phyloP scores from a whole-genome alignment of 2,888 invertebrate genomes.

The Ormyrus thymus region DNA sequence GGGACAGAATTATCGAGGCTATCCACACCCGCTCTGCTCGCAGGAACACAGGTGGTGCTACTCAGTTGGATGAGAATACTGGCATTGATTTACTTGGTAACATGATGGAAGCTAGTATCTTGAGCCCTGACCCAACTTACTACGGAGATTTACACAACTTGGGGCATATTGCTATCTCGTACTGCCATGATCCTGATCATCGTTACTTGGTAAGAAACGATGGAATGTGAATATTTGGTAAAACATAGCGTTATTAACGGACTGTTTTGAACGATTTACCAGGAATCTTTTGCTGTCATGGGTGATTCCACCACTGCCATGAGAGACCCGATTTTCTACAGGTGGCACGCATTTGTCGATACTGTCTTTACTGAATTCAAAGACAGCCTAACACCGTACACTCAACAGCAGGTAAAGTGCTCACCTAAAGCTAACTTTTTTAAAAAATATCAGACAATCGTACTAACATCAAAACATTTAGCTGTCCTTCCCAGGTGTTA shows the following conservation, averaged over 20 bases:
- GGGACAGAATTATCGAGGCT: conserved; percentile 83
- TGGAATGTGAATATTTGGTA: no score
- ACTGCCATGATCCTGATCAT: conserved; percentile 88
- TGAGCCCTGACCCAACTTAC: conserved; percentile 82
- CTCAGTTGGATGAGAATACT: conserved; percentile 79
- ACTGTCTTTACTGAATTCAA: conserved; percentile 87
- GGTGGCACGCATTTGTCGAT: conserved; percentile 89
- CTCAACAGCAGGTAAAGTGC: conserved; percentile 76
- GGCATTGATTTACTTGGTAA: conserved; percentile 89
- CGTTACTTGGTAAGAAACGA: conserved; percentile 79
- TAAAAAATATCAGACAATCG: no score
- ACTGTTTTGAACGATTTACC: conserved; percentile 25
- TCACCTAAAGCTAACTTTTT: neutral
- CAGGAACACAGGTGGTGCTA: conserved; percentile 78
- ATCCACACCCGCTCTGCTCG: conserved; percentile 80
- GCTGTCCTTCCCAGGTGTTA: conserved; percentile 81
- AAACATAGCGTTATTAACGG: neutral
- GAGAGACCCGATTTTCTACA: conserved; percentile 91
- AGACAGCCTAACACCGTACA: conserved; percentile 82
- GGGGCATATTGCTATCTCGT: conserved; percentile 87
- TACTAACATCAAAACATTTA: conserved; percentile 62
- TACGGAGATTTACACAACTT: conserved; percentile 90
- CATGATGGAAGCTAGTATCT: conserved; percentile 82
- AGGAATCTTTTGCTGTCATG: conserved; percentile 89
- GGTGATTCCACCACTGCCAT: conserved; percentile 90